These are phyloP conservation scores for Heliconius eleuchia DNA, from an alignment of 1,140 invertebrate species.

Conservation along the genomic window DNA sequence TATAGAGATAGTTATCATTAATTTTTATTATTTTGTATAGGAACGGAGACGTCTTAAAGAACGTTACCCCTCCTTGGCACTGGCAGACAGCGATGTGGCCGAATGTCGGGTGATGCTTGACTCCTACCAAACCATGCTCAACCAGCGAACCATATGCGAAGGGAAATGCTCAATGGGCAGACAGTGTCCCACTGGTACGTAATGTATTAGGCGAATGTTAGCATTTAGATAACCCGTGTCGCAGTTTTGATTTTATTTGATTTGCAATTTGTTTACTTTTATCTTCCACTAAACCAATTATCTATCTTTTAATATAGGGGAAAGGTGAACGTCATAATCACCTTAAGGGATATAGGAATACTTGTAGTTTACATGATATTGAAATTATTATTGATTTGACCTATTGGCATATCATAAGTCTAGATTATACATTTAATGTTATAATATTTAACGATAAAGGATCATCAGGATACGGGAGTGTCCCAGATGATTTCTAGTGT, in stretches of 20 bases:
- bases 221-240: conserved; percentile 13
- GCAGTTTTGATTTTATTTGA: conserved; percentile 14
- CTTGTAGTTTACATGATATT: too few relatives aligned
- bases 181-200: conserved; percentile 89
- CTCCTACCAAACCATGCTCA: conserved; percentile 90
- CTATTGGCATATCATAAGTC: too few relatives aligned
- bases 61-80: conserved; percentile 89
- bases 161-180: conserved; percentile 92
- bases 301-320: neutral
- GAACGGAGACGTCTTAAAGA: conserved; percentile 91
- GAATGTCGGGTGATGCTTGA: conserved; percentile 89
- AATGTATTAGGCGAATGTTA: conserved; percentile 25
- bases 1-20: neutral
- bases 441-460: too few relatives aligned
- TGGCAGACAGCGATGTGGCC: conserved; percentile 88
- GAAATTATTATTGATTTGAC: too few relatives aligned
- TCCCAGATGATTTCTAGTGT: too few relatives aligned
- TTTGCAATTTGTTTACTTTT: conserved; percentile 22
- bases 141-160: conserved; percentile 90
- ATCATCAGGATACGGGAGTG: too few relatives aligned
- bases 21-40: conserved; percentile 65
- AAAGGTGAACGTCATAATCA: too few relatives aligned
- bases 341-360: too few relatives aligned
- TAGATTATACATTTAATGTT: too few relatives aligned
- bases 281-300: neutral